Evolutionary conservation across 2,113 vertebrate genomes (phyloP).

Genomic region (Syrrhaptes paradoxus): DNA sequence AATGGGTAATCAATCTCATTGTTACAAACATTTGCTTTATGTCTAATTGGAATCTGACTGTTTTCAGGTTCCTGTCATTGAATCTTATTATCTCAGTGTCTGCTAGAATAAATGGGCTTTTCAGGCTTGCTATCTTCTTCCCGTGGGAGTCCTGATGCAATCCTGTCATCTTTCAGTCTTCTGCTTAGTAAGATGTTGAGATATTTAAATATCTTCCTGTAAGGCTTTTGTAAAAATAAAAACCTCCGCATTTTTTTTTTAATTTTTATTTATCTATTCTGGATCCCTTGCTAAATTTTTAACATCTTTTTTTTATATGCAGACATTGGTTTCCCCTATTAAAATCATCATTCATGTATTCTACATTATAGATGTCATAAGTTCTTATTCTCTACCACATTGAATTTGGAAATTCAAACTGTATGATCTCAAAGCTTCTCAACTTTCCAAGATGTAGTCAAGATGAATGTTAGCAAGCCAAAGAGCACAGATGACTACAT

Average conservation of each 20-base stretch:
- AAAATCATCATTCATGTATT: background rate
- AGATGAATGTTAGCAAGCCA: background rate
- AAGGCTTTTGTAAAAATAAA: background rate
- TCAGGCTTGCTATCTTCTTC: background rate
- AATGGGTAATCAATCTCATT: background rate
- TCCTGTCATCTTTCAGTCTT: background rate
- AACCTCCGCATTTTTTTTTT: background rate
- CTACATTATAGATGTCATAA: background rate
- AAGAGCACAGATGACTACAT: background rate
- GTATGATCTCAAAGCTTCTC: background rate
- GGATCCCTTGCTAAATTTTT: background rate
- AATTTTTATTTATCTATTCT: background rate
- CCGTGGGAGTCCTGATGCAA: background rate
- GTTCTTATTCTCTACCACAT: background rate
- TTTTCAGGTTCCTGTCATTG: constrained; percentile 22
- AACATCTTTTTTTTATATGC: background rate
- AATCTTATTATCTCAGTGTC: background rate
- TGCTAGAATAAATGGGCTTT: constrained; percentile 30
- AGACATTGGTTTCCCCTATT: background rate
- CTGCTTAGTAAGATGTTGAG: background rate
- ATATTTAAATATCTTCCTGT: background rate
- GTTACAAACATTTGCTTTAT: constrained; percentile 5
- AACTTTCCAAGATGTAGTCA: background rate
- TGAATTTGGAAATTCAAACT: background rate
- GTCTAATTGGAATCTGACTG: constrained; percentile 4